Evolutionary conservation across 2,888 invertebrate species (phyloP), one percentile per base, ranked within the genome.

Genomic region (Hemistola chrysoprasaria): DNA sequence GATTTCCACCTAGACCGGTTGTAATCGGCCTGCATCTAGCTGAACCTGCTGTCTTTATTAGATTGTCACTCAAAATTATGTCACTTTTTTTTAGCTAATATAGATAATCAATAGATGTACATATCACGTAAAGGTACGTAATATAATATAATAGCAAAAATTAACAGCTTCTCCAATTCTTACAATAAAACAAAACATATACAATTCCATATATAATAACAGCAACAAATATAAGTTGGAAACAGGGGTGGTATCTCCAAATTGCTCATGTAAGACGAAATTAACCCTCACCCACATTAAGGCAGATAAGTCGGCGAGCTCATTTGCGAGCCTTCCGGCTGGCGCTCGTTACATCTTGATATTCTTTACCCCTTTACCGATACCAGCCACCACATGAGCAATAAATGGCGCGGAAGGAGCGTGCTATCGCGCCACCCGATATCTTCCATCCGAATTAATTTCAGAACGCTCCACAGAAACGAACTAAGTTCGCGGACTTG

Each of bases 391-490:
- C 87, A 85, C 86, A 85, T 84, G 83, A 86, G 85, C 88, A 84
- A 87, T 88, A 87, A 88, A 88, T 88, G 87, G 88, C 82, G 86
- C 74, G 88, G 88, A 88, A 88, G n/a, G n/a, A n/a, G 79, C 80
- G 67, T 80, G 84, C 85, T 86, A 88, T 87, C 86, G 73, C 77
- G 56, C 73, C 66, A 64, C 80, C 83, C 85, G 85, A 87, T 87
- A 88, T 87, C 88, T 88, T 88, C 88, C 88, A 87, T 88, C 83
- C 86, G 87, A 88, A 88, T 88, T 88, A 87, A 87, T 87, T 88
- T 87, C 74, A 72, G 70, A 80, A 77, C 80, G 79, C 71, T 62
- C 68, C 73, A 4, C 34, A 44, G 82, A 81, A 86, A 79, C 83
- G 84, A 85, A 86, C 76, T 74, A 75, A 82, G 78, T 82, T 85